Conservation (phyloP, 2,113 vertebrate genomes). For the Grantiella picta region DNA sequence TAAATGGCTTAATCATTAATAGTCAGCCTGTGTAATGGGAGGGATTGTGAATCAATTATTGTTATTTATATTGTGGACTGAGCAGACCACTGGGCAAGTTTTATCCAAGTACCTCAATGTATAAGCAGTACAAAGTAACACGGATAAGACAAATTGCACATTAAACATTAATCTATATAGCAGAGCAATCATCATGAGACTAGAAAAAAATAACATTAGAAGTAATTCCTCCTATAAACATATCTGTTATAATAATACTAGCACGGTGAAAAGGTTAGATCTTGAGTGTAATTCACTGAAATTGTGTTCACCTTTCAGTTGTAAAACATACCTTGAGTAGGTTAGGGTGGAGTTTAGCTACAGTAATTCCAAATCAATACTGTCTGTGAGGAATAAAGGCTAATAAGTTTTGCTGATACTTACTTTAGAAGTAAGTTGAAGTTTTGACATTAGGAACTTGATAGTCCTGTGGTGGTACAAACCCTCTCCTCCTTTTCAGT, state of each 20-base stretch:
- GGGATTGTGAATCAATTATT: not conserved
- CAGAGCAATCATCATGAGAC: not conserved
- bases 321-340: not conserved
- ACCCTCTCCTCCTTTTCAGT: not conserved
- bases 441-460: not conserved
- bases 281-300: not conserved
- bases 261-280: not conserved
- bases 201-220: not conserved
- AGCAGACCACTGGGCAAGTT: not conserved
- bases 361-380: not conserved
- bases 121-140: constrained; percentile 32
- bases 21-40: not conserved
- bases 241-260: not conserved
- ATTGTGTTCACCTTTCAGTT: not conserved
- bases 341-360: not conserved
- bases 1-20: constrained; percentile 45
- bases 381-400: not conserved
- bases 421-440: not conserved
- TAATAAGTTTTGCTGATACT: not conserved
- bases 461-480: not conserved
- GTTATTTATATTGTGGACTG: not conserved
- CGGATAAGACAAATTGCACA: not conserved
- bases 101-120: not conserved
- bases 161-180: constrained; percentile 29
- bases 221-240: not conserved